Evolutionary conservation across 2,888 invertebrate genomes (phyloP).

Genomic region (Omphaloscelis lunosa): DNA sequence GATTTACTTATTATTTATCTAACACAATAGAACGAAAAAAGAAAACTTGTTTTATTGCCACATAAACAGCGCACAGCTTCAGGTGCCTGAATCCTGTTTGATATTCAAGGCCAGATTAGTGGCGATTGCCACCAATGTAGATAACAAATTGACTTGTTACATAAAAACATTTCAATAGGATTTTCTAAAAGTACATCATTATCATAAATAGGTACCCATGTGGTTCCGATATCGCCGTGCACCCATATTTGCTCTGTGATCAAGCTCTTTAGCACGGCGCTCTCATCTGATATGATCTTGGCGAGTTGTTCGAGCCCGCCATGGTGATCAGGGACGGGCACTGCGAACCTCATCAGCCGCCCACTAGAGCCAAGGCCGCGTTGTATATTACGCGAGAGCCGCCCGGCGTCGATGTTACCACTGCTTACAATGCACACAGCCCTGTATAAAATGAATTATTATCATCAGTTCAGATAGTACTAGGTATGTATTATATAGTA

Average conservation of each 20-base stretch:
- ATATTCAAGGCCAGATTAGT: constrained; percentile 35
- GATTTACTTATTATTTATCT: background rate
- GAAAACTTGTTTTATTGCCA: background rate
- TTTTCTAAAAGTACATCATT: constrained; percentile 32
- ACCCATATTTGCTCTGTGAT: constrained; percentile 88
- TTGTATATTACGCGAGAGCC: constrained; percentile 94
- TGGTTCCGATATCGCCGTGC: constrained; percentile 82
- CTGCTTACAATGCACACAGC: constrained; percentile 94
- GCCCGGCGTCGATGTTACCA: constrained; percentile 95
- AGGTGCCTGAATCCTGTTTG: constrained; percentile 27
- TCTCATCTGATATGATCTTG: constrained; percentile 80
- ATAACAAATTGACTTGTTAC: constrained; percentile 28
- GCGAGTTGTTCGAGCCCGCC: constrained; percentile 93
- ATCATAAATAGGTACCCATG: constrained; percentile 79
- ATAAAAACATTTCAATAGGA: constrained; percentile 19
- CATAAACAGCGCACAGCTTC: background rate
- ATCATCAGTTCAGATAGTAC: background rate
- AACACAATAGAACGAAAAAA: no score
- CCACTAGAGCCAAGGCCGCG: constrained; percentile 95
- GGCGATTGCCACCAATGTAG: constrained; percentile 29
- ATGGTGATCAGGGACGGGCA: constrained; percentile 93
- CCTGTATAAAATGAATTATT: constrained; percentile 81
- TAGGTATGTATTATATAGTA: no score
- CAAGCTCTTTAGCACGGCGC: constrained; percentile 83
- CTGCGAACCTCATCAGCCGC: constrained; percentile 92